Evolutionary conservation across 2,113 vertebrate species (phyloP).

Genomic region (Campylomormyrus tamandua): DNA sequence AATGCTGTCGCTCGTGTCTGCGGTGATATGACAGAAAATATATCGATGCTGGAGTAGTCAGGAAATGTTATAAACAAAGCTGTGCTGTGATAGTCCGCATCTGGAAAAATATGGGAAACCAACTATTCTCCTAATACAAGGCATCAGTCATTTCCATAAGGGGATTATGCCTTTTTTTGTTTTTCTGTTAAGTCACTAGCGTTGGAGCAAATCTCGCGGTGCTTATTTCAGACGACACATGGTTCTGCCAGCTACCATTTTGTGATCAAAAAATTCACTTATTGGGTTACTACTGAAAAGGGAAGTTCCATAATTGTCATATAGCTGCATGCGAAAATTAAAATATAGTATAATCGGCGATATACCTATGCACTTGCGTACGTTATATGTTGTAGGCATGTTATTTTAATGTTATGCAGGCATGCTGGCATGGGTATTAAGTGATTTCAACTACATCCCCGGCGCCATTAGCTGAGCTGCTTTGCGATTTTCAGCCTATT

Average conservation of each 20-base stretch:
- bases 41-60: constrained; percentile 17
- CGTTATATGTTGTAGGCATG: not conserved
- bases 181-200: not conserved
- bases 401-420: not conserved
- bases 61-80: constrained; percentile 14
- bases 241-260: constrained; percentile 10
- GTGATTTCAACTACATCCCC: not conserved
- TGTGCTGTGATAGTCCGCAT: not conserved
- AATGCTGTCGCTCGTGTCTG: constrained; percentile 41
- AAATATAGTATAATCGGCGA: not conserved
- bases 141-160: not conserved
- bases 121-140: not conserved
- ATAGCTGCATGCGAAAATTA: not conserved
- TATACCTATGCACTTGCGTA: not conserved
- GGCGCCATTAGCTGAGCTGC: constrained; percentile 6
- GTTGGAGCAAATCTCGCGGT: not conserved
- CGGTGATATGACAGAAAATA: constrained; percentile 42
- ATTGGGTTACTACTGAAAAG: not conserved
- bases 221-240: not conserved
- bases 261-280: not conserved
- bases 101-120: not conserved
- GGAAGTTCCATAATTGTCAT: not conserved
- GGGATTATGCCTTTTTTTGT: not conserved
- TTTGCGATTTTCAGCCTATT: not conserved
- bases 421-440: not conserved